Evolutionary conservation across 2,888 invertebrate genomes (phyloP), one percentile per base, ranked within the genome.

Genomic region (Melangyna quadrimaculata): DNA sequence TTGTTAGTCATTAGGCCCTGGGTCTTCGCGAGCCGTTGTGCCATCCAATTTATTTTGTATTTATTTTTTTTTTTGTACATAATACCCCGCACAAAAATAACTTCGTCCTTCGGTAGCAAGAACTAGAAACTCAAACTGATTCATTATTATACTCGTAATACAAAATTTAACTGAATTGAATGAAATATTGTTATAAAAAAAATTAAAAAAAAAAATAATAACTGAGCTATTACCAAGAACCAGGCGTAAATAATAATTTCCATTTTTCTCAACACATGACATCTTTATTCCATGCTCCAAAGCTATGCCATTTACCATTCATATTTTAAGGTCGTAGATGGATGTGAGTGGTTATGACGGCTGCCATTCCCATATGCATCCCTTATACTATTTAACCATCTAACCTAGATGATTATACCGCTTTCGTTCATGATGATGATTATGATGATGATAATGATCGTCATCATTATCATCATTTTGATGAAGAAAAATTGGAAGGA

Each of bases 251-350:
- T 75, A 84, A 84, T 84, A 84, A 84, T 75, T 75, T 84, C 61
- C 70, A 67, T 75, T 84, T 84, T 80, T 80, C 71, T 57, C 69
- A 80, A 80, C 80, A 80, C 80, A 84, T 67, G 84, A 84, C 84
- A 72, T 84, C 67, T 70, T 79, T 79, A 79, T 83, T 79, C 79
- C 79, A 83, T 70, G 83, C 78, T 74, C 70, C 55, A 70, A n/a
- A 43, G 53, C 40, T 29, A 74, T 63, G 73, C 69, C 78, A 78
- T 73, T 82, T 78, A 61, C 65, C 79, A 83, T 83, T 83, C 79
- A 74, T 79, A 79, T 43, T 80, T 80, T 72, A 84, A 84, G 71
- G 75, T 75, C 59, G 37, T 37, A 71, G 75, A 80, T 80, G 67
- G 80, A 84, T 84, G 80, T 14, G 80, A 84, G 67, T 80, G 84